Evolutionary conservation across 2,888 invertebrate genomes (phyloP).

Genomic region (Thera obeliscata): DNA sequence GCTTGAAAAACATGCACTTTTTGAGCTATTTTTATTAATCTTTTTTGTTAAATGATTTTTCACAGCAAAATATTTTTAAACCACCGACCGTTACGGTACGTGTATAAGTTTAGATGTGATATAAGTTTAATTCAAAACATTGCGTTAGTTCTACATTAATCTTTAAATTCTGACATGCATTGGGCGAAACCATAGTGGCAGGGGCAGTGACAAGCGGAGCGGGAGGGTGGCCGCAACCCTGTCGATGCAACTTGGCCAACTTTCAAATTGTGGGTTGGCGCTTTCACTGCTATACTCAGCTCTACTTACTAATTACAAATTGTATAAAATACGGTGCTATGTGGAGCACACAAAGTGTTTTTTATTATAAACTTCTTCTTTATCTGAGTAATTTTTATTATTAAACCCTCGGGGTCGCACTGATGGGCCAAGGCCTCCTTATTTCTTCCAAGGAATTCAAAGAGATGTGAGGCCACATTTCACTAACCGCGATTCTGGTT

Average conservation of each 20-base stretch:
- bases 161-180: slow-evolving; percentile 1
- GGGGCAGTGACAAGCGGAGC: slow-evolving; percentile 52
- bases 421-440: too few relatives aligned
- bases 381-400: too few relatives aligned
- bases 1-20: neutral
- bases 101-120: neutral
- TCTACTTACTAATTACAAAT: slow-evolving; percentile 47
- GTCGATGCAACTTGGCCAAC: slow-evolving; percentile 76
- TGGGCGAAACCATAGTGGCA: slow-evolving; percentile 30
- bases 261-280: slow-evolving; percentile 81
- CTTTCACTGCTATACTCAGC: slow-evolving; percentile 56
- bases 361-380: too few relatives aligned
- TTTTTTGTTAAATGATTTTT: too few relatives aligned
- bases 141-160: neutral
- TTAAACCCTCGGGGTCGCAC: too few relatives aligned
- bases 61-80: too few relatives aligned
- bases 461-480: too few relatives aligned
- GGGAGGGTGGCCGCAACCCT: slow-evolving; percentile 56
- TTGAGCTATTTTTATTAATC: neutral
- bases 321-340: slow-evolving; percentile 13
- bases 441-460: too few relatives aligned
- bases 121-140: neutral
- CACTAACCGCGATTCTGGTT: too few relatives aligned
- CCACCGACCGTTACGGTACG: too few relatives aligned
- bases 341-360: too few relatives aligned